phyloP scores from a whole-genome alignment of 2,888 invertebrate species.

The Phytoseiulus persimilis region DNA sequence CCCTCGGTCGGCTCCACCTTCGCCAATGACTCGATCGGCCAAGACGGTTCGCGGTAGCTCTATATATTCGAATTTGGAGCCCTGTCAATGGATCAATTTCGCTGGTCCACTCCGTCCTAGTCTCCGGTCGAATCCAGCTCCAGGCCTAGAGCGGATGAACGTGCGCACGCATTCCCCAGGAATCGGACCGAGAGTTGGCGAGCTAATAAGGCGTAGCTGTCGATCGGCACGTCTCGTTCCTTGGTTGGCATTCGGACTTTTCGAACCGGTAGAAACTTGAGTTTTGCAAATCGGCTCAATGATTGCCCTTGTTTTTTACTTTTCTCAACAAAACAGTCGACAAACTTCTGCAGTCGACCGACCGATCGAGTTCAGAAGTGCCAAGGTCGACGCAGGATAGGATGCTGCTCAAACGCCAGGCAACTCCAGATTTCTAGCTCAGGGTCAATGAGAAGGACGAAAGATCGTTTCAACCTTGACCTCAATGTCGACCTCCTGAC shows the following conservation, averaged over 20 bases:
- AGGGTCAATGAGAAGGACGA: no score
- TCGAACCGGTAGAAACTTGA: no score
- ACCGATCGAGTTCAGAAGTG: no score
- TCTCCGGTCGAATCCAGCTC: background rate
- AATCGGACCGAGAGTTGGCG: background rate
- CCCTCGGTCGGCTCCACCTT: background rate
- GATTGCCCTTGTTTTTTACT: no score
- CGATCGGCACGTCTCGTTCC: background rate
- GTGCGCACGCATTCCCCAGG: background rate
- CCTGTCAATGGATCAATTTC: background rate
- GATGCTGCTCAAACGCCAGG: no score
- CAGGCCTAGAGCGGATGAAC: background rate
- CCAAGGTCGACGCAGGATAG: no score
- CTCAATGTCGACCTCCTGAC: no score
- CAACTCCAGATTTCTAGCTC: no score
- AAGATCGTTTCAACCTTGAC: no score
- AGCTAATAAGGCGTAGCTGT: background rate
- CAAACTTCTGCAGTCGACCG: no score
- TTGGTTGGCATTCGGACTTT: background rate
- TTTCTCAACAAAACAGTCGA: no score
- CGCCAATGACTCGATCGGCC: background rate
- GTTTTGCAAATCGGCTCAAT: no score
- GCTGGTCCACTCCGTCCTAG: background rate
- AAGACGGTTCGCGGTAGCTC: background rate
- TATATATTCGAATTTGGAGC: background rate